Evolutionary conservation across 2,113 vertebrate genomes (phyloP).

Genomic region (rat (Rattus norvegicus)): GRCr8 NC_086035.1:1999001-1999500

Average conservation of each 20-base stretch:
- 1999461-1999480: not conserved
- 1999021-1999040: not conserved
- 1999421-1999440: not conserved
- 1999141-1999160: not conserved
- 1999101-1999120: not conserved
- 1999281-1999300: not conserved
- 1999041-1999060: not conserved
- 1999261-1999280: not conserved
- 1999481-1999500: not conserved
- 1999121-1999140: not conserved
- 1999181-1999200: not conserved
- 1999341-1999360: not conserved
- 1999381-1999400: constrained; percentile 19
- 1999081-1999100: not conserved
- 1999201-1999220: not conserved
- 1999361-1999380: not conserved
- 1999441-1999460: not conserved
- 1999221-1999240: not conserved
- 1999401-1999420: not conserved
- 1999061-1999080: not conserved
- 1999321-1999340: not conserved
- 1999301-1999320: constrained; percentile 1
- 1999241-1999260: not conserved
- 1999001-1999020: not conserved
- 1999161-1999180: constrained; percentile 29